These are phyloP conservation scores for Spheniscus humboldti DNA, from an alignment of 2,797 vertebrate genomes.

Conservation along the genomic window DNA sequence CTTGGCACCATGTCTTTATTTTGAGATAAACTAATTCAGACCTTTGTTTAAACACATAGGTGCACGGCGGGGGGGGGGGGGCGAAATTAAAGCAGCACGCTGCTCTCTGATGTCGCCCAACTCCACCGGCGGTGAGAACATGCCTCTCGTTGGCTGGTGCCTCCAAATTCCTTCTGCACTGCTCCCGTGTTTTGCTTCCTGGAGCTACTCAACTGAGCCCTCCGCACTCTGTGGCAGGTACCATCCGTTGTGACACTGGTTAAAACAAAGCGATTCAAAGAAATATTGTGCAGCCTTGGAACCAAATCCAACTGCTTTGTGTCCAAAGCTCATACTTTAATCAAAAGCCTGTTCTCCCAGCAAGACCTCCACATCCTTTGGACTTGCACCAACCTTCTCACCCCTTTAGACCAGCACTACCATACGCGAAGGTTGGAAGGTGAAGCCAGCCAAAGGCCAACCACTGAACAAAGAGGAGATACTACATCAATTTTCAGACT, in stretches of 20 bases:
- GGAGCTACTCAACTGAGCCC: neutral
- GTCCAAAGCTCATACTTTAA: neutral
- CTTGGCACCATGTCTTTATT: neutral
- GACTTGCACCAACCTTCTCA: neutral
- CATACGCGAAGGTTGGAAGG: accelerated
- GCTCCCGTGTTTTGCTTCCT: neutral
- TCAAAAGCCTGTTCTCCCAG: neutral
- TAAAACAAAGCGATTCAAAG: neutral
- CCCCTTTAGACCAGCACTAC: neutral
- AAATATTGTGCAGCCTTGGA: neutral
- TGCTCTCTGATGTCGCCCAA: neutral
- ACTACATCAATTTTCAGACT: neutral
- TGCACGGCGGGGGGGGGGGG: too few species aligned
- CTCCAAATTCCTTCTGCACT: neutral
- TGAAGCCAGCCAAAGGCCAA: neutral
- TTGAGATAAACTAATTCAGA: neutral
- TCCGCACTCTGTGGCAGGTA: too few species aligned
- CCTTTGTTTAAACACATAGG: neutral
- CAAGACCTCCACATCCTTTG: neutral
- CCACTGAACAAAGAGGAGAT: neutral
- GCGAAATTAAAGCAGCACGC: neutral
- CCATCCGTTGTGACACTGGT: accelerated
- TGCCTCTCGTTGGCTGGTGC: neutral
- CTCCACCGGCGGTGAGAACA: accelerated
- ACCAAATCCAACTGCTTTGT: neutral